These are phyloP conservation scores for Pinna nobilis DNA, from an alignment of 1,140 invertebrate genomes.

Conservation along the genomic window DNA sequence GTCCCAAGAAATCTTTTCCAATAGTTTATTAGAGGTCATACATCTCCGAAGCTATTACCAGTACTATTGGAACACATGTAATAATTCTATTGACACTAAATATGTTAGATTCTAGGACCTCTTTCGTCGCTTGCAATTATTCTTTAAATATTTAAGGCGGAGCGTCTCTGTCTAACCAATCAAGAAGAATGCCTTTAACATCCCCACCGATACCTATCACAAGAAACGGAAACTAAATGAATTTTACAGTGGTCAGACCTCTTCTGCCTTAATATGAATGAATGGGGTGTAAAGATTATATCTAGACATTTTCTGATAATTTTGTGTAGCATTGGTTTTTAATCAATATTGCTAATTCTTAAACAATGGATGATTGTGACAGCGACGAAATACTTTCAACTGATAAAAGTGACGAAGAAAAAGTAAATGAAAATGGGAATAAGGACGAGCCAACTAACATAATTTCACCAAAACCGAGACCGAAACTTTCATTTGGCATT, in stretches of 20 bases:
- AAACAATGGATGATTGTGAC: too few relatives aligned
- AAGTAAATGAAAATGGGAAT: constrained; percentile 9
- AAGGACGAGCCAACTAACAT: neutral
- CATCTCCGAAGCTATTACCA: neutral
- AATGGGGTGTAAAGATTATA: too few relatives aligned
- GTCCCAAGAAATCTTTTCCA: neutral
- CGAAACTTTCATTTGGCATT: constrained; percentile 56
- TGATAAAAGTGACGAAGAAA: constrained; percentile 15
- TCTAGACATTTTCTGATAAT: too few relatives aligned
- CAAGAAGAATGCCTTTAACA: constrained; percentile 1
- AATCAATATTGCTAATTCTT: too few relatives aligned
- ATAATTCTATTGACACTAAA: constrained; percentile 19
- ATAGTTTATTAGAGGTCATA: constrained; percentile 9
- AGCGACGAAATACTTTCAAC: too few relatives aligned
- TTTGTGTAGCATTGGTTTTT: too few relatives aligned
- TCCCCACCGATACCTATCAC: neutral
- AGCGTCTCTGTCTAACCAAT: neutral
- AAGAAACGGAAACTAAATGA: constrained; percentile 3
- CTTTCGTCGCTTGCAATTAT: constrained; percentile 20
- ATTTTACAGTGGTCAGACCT: constrained; percentile 13
- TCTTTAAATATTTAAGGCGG: constrained; percentile 11
- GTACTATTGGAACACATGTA: constrained; percentile 21
- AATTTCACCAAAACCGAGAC: constrained; percentile 1
- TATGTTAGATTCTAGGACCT: neutral
- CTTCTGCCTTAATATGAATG: constrained; percentile 17